Evolutionary conservation across 2,888 invertebrate genomes (phyloP).

Genomic region (Pachydiplax longipennis): DNA sequence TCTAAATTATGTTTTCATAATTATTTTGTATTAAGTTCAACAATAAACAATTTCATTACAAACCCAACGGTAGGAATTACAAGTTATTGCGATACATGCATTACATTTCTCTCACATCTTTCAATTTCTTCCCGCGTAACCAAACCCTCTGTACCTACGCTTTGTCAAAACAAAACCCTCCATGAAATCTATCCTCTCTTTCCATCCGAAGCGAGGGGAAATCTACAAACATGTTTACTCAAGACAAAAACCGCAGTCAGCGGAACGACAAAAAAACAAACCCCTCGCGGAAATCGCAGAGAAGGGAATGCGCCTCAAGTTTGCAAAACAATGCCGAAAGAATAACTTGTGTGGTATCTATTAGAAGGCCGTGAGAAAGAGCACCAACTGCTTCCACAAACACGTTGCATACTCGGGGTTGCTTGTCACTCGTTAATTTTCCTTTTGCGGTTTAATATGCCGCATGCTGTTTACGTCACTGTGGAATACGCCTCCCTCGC

Average conservation of each 20-base stretch:
- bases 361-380: neutral
- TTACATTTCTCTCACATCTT: too few species aligned
- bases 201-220: neutral
- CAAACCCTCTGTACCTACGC: neutral
- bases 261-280: neutral
- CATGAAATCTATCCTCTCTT: neutral
- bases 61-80: too few species aligned
- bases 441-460: too few species aligned
- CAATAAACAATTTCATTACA: too few species aligned
- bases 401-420: too few species aligned
- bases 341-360: neutral
- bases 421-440: too few species aligned
- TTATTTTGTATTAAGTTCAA: too few species aligned
- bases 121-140: too few species aligned
- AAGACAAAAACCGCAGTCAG: neutral
- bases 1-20: too few species aligned
- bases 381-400: neutral
- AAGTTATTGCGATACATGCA: too few species aligned
- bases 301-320: neutral
- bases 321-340: neutral
- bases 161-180: neutral
- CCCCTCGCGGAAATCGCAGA: neutral
- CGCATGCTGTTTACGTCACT: too few species aligned
- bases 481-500: too few species aligned
- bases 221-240: neutral